These are phyloP conservation scores for Isoperla grammatica DNA, from an alignment of 2,888 invertebrate species.

Conservation along the genomic window DNA sequence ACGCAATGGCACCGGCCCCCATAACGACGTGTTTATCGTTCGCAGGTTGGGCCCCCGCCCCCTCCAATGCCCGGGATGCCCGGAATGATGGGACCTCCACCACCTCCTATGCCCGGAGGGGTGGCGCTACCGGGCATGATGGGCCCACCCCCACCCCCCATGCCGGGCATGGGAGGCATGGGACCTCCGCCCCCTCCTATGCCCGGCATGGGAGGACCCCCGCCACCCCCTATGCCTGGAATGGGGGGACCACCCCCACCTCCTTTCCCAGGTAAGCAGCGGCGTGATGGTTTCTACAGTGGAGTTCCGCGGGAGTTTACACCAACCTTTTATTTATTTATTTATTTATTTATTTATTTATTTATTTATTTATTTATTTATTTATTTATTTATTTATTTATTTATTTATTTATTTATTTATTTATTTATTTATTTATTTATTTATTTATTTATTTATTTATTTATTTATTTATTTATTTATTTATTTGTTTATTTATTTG, in stretches of 20 bases:
- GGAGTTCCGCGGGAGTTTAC: no score
- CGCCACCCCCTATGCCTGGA: conserved; percentile 47
- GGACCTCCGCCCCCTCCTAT: conserved; percentile 49
- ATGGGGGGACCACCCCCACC: conserved; percentile 43
- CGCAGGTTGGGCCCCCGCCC: conserved; percentile 39
- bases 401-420: no score
- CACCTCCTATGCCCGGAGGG: conserved; percentile 44
- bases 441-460: no score
- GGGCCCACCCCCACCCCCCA: conserved; percentile 43
- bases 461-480: no score
- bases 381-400: no score
- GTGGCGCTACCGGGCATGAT: conserved; percentile 32
- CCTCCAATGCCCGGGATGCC: conserved; percentile 41
- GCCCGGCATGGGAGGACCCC: conserved; percentile 50
- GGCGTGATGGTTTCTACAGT: no score
- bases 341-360: no score
- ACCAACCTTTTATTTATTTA: no score
- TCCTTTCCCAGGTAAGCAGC: conserved; percentile 35
- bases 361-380: no score
- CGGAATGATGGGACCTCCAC: conserved; percentile 33
- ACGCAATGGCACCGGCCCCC: no score
- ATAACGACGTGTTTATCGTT: neutral
- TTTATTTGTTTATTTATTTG: no score
- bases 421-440: no score
- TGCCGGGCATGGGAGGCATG: conserved; percentile 36